phyloP scores from a whole-genome alignment of 2,797 vertebrate species.

The Coregonus suidteri region DNA sequence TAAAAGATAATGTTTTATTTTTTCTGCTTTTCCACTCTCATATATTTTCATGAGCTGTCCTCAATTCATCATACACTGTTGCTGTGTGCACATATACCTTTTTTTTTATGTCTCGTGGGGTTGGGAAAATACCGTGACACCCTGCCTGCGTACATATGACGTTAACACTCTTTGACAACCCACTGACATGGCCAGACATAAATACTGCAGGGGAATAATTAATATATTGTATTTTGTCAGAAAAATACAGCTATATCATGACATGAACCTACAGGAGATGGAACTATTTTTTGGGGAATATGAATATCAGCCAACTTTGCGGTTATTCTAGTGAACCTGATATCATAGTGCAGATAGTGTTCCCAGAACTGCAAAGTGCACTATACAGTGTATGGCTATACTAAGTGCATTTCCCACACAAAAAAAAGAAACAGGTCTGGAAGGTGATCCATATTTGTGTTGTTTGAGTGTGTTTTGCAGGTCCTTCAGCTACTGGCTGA shows the following conservation, averaged over 20 bases:
- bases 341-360: not conserved
- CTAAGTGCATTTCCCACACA: not conserved
- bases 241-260: slow-evolving; percentile 29
- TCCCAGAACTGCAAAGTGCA: not conserved
- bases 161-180: not conserved
- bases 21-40: not conserved
- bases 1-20: not conserved
- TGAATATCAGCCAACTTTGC: not conserved
- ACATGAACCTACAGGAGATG: slow-evolving; percentile 13
- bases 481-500: slow-evolving; percentile 89
- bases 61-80: not conserved
- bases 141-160: slow-evolving; percentile 2
- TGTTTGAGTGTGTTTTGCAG: slow-evolving; percentile 66
- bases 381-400: not conserved
- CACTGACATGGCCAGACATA: slow-evolving; percentile 1
- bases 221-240: slow-evolving; percentile 19
- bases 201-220: not conserved
- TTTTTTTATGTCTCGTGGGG: slow-evolving; percentile 12
- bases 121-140: not conserved
- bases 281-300: not conserved
- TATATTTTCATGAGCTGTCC: not conserved
- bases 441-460: not conserved
- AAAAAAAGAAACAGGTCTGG: not conserved
- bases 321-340: not conserved
- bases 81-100: slow-evolving; percentile 2